These are phyloP conservation scores for Alectoris magna DNA, from an alignment of 2,797 vertebrate genomes.

Conservation along the genomic window DNA sequence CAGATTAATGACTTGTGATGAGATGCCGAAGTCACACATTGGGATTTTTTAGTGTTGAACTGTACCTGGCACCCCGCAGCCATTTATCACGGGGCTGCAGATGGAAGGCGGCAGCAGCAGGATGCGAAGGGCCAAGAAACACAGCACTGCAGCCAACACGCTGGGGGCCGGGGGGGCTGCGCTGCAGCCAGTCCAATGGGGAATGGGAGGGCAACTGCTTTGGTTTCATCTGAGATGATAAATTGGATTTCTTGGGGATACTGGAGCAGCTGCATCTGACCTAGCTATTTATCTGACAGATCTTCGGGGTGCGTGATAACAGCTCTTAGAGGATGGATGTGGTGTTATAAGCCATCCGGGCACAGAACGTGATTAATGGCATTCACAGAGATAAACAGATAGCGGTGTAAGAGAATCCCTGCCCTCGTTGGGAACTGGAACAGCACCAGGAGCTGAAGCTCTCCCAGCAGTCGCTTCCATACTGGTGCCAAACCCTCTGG, in stretches of 20 bases:
- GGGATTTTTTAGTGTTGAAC: conserved; percentile 60
- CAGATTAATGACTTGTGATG: conserved; percentile 64
- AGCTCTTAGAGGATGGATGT: conserved; percentile 65
- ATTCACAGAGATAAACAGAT: conserved; percentile 63
- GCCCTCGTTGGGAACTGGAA: conserved; percentile 21
- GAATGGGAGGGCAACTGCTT: not conserved
- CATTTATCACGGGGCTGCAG: conserved; percentile 66
- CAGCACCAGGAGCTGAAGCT: not conserved
- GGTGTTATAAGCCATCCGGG: conserved; percentile 60
- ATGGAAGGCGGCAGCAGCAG: conserved; percentile 61
- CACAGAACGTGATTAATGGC: conserved; percentile 62
- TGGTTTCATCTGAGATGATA: conserved; percentile 26
- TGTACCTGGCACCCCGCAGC: conserved; percentile 67
- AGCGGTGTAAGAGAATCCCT: not conserved
- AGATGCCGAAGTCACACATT: conserved; percentile 62
- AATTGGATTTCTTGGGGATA: conserved; percentile 66
- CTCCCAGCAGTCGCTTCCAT: not conserved
- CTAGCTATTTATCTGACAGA: conserved; percentile 65
- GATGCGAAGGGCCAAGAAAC: conserved; percentile 57
- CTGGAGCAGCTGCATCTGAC: conserved; percentile 69
- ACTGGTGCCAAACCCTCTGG: not conserved
- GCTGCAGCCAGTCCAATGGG: too few relatives aligned
- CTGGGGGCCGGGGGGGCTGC: not conserved
- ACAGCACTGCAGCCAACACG: conserved; percentile 51
- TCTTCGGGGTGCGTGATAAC: conserved; percentile 50